Base-by-base conservation (phyloP, 1,140 invertebrate genomes). In the Macrosteles quadrilineatus region DNA sequence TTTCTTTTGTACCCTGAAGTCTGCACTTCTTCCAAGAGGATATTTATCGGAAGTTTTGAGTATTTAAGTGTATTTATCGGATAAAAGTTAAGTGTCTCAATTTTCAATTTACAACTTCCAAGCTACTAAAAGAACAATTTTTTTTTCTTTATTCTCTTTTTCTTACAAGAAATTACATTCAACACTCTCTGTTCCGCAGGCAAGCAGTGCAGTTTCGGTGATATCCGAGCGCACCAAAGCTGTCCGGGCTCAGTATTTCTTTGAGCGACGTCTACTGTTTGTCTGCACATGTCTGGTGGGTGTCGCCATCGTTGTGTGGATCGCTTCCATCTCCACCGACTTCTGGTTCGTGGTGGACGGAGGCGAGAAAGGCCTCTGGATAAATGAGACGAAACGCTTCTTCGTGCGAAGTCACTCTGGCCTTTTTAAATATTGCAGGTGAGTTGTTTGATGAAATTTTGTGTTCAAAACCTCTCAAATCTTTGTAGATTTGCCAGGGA, bases 301-400 rank as follows among this genome's bases (percentile, higher is more conserved):
- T 0, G 55, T 92, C 0, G 87, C 86, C 0, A 81, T 87, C 0
- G 83, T 91, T 50, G 75, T 92, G 1, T 93, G 91, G 91, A 86
- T 90, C 6, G 80, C 88, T 0, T 88, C 91, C 19, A 88, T 93
- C 59, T 85, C 86, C 47, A 92, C 91, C 1, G 85, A 89, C 75
- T 87, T 89, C 75, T 94, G 91, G 91, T 88, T 88, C 65, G 84
- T 85, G 19, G 84, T 92, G 62, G 74, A 71, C 32, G 74, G 84
- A 69, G 83, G 85, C 4, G 77, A 81, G 25, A n/a, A n/a, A n/a
- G 74, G 86, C 74, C 84, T 88, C 71, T 84, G 82, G 57, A 78
- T 87, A 29, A 83, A 83, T 0, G 79, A 81, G 67, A 85, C 82
- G 40, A 73, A 82, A 6, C 78, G 83, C n/a, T 88, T 84, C 73